phyloP scores from a whole-genome alignment of 2,888 invertebrate species.

The Tupiocoris notatus region DNA sequence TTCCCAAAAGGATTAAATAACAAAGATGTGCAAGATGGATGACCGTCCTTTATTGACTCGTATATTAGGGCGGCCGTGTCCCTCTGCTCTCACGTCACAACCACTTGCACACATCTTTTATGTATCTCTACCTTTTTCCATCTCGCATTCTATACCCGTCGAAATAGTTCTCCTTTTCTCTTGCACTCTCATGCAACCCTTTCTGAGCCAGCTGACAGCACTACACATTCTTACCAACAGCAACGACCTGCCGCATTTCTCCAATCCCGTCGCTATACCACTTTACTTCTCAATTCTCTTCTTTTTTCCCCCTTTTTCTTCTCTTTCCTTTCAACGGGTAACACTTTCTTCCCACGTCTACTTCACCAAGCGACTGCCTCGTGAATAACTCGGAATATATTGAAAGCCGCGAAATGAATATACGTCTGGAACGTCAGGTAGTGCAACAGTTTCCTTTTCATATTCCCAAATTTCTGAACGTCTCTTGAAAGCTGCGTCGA shows the following conservation, averaged over 20 bases:
- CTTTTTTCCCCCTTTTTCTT: background rate
- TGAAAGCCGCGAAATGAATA: background rate
- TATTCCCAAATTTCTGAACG: background rate
- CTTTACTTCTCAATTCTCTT: background rate
- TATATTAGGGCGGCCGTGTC: conserved; percentile 29
- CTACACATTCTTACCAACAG: background rate
- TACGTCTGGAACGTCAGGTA: background rate
- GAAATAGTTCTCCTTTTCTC: background rate
- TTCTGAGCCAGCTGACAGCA: background rate
- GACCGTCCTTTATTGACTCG: conserved; percentile 41
- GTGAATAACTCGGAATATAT: background rate
- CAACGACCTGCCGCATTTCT: background rate
- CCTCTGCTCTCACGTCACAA: conserved; percentile 6
- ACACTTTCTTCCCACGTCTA: background rate
- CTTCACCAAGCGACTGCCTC: background rate
- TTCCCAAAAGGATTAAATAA: conserved; percentile 35
- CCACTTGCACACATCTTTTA: conserved; percentile 25
- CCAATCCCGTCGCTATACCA: background rate
- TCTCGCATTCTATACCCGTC: background rate
- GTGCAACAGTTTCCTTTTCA: background rate
- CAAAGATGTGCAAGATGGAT: conserved; percentile 42
- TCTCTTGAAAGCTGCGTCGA: background rate
- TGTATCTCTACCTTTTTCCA: background rate
- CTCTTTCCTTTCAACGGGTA: background rate
- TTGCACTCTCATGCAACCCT: background rate